Evolutionary conservation across 2,797 vertebrate genomes (phyloP).

Genomic region (Enteromius treurensis): DNA sequence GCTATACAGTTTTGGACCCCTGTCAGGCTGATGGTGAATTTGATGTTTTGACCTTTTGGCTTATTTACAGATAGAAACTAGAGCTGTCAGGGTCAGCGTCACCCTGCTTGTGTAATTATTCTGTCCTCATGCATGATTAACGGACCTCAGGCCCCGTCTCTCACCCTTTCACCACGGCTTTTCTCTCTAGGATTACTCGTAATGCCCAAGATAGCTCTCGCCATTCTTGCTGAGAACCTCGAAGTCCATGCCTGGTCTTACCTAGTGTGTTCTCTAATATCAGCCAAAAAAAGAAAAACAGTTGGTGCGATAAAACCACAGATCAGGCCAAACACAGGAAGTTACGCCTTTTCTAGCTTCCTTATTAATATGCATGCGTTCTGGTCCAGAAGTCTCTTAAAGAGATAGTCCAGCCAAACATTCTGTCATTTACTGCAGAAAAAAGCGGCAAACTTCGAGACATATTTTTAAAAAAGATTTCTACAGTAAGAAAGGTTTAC

Average conservation of each 20-base stretch:
- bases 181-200: background rate
- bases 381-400: conserved; percentile 20
- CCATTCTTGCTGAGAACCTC: conserved; percentile 4
- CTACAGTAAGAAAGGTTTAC: background rate
- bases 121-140: conserved; percentile 72
- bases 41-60: conserved; percentile 61
- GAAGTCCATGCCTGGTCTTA: background rate
- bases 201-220: background rate
- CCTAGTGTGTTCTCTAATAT: conserved; percentile 20
- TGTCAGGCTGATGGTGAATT: conserved; percentile 28
- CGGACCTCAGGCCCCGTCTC: conserved; percentile 43
- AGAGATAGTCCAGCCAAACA: background rate
- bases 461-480: background rate
- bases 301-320: conserved; percentile 38
- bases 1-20: conserved; percentile 10
- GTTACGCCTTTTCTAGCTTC: conserved; percentile 31
- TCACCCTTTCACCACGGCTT: background rate
- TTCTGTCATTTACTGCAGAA: background rate
- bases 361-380: conserved; percentile 22
- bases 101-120: conserved; percentile 68
- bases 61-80: conserved; percentile 72
- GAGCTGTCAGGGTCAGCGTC: conserved; percentile 59
- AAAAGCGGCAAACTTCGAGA: background rate
- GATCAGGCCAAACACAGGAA: conserved; percentile 37
- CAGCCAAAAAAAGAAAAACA: background rate